Evolutionary conservation across 37 sponge, comb jelly and placozoan species (phyloP), one percentile per base, ranked within the genome.

Genomic region (Petrosia ficiformis): DNA sequence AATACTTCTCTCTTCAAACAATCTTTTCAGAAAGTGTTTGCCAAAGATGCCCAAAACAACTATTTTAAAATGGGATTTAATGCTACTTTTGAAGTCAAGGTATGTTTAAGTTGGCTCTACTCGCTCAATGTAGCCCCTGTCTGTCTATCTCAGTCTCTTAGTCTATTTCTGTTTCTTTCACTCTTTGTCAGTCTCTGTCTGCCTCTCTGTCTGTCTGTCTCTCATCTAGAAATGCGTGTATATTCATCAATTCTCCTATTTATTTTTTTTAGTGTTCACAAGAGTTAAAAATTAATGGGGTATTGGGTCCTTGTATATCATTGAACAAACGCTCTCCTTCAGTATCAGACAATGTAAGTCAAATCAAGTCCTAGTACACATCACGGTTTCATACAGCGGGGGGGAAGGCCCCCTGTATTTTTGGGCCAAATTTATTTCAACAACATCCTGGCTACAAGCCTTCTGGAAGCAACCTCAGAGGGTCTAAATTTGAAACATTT

Each of bases 1-100:
- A 85, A 94, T 60, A 98, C 96, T 4, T 89, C 96, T 4, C 85
- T 98, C 42, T 98, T 98, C 92, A 98, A 95, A 82, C 99, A 98
- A 82, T 89, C 94, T 16, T 98, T 89, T 82, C 96, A 95, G 80
- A 90, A 92, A 80, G 80, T 95, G 76, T 98, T 98, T 64, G 74
- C 83, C 22, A 98, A 93, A 59, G 94, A 95, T 67, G 84, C 85
- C 36, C 85, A 90, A 5, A 91, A 91, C 40, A 79, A 90, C 59
- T 75, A 84, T 64, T 81, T 96, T 39, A 90, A 73, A 52, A 95
- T 98, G 99, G 96, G 89, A 30, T 95, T 95, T 81, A 88, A 90
- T 68, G 94, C 89, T 16, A 86, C 90, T 26, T 67, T 98, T 74
- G 99, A 98, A 84, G 82, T 98, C 34, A 98, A 98, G 90, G 94